phyloP scores from a whole-genome alignment of 2,888 invertebrate genomes.

The Sesamia inferens region DNA sequence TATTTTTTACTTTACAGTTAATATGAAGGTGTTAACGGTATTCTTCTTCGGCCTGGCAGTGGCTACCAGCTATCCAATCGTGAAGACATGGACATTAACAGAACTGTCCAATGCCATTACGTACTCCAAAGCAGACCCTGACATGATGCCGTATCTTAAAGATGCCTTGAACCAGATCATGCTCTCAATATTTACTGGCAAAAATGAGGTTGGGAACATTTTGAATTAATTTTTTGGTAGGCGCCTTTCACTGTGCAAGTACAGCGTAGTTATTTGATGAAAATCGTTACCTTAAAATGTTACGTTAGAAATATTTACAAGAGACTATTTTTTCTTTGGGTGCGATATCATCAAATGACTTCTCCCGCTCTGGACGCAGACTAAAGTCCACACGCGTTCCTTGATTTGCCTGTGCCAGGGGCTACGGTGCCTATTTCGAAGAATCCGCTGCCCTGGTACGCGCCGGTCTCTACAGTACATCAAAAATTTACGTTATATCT shows the following conservation, averaged over 20 bases:
- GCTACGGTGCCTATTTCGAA: too few relatives aligned
- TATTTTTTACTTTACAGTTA: conserved; percentile 30
- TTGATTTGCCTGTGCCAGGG: too few relatives aligned
- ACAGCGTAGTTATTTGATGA: not conserved
- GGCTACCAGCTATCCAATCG: conserved; percentile 63
- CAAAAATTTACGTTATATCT: too few relatives aligned
- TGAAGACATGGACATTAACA: conserved; percentile 69
- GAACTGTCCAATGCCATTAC: conserved; percentile 70
- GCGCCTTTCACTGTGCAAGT: not conserved
- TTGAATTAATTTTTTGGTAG: not conserved
- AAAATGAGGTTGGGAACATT: conserved; percentile 41
- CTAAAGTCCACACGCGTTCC: too few relatives aligned
- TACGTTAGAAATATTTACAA: too few relatives aligned
- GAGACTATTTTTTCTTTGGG: too few relatives aligned
- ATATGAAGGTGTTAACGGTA: conserved; percentile 51
- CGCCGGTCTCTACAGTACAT: too few relatives aligned
- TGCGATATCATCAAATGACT: too few relatives aligned
- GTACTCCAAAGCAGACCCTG: conserved; percentile 60
- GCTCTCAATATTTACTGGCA: conserved; percentile 57
- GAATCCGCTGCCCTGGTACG: too few relatives aligned
- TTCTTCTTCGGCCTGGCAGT: conserved; percentile 59
- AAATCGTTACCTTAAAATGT: too few relatives aligned
- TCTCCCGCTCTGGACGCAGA: too few relatives aligned
- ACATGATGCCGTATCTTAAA: conserved; percentile 61
- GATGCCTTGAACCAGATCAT: conserved; percentile 64